These are phyloP conservation scores for Turritopsis rubra DNA, from an alignment of 30 jellyfish, hydroid and myxozoan genomes.

Conservation along the genomic window DNA sequence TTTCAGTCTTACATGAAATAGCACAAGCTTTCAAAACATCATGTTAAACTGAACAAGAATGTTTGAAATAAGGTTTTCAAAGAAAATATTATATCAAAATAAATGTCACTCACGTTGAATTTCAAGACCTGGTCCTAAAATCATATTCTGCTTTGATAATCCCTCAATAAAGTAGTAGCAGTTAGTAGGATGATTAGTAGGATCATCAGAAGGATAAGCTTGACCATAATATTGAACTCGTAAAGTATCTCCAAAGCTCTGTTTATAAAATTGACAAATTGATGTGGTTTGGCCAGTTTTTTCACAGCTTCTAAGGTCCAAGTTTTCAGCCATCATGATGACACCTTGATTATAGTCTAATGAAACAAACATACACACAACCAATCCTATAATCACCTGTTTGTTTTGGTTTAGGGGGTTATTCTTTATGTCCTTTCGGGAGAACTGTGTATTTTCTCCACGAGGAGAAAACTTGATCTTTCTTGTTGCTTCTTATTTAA, in stretches of 20 bases:
- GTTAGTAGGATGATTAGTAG: too few relatives aligned
- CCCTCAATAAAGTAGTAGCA: not conserved
- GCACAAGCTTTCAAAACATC: too few relatives aligned
- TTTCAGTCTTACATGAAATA: too few relatives aligned
- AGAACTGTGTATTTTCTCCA: too few relatives aligned
- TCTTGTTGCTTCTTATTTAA: too few relatives aligned
- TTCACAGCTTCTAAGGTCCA: not conserved
- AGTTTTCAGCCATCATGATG: not conserved
- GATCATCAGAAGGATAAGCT: not conserved
- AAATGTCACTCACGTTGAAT: not conserved
- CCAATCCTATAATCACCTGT: not conserved
- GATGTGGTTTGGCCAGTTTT: not conserved
- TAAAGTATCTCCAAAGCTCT: not conserved
- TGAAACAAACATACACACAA: not conserved
- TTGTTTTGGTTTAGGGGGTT: too few relatives aligned
- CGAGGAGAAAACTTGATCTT: too few relatives aligned
- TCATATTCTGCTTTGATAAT: not conserved
- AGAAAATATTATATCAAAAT: too few relatives aligned
- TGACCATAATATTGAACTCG: not conserved
- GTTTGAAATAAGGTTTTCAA: too few relatives aligned
- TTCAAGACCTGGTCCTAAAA: conserved; percentile 5
- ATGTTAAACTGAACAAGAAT: too few relatives aligned
- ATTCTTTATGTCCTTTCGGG: too few relatives aligned
- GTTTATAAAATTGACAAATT: not conserved
- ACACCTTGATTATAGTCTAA: not conserved